Evolutionary conservation across 2,888 invertebrate genomes (phyloP).

Genomic region (Tiphia femorata): DNA sequence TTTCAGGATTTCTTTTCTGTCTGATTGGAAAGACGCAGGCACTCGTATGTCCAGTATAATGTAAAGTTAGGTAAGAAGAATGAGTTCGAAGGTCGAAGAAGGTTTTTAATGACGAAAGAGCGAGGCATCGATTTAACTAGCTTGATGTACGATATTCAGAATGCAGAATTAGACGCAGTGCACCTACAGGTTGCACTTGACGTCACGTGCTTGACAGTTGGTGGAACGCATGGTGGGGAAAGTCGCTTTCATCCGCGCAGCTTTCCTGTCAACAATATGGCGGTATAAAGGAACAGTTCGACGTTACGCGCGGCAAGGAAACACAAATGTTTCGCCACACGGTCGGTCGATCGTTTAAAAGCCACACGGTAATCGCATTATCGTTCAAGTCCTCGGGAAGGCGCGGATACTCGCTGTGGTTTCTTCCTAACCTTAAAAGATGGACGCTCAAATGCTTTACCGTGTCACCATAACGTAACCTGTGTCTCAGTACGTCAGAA

Average conservation of each 20-base stretch:
- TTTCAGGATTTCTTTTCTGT: too few relatives aligned
- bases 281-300: constrained; percentile 8
- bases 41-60: too few relatives aligned
- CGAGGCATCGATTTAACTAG: too few relatives aligned
- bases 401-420: neutral
- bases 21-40: too few relatives aligned
- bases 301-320: constrained; percentile 22
- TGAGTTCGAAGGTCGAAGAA: too few relatives aligned
- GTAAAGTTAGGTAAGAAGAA: too few relatives aligned
- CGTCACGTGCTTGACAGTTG: constrained; percentile 26
- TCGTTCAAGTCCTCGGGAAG: neutral
- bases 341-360: neutral
- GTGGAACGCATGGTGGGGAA: neutral
- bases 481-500: neutral
- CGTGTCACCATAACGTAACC: constrained; percentile 24
- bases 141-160: too few relatives aligned
- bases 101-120: too few relatives aligned
- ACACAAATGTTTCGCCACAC: constrained; percentile 1
- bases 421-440: constrained; percentile 44
- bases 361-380: constrained; percentile 2
- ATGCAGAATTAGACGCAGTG: too few relatives aligned
- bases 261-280: constrained; percentile 47
- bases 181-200: constrained; percentile 31
- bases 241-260: constrained; percentile 14
- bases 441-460: constrained; percentile 59